Evolutionary conservation across 2,797 vertebrate genomes (phyloP), one percentile per base, ranked within the genome.

Genomic region (Macroramphosus scolopax): DNA sequence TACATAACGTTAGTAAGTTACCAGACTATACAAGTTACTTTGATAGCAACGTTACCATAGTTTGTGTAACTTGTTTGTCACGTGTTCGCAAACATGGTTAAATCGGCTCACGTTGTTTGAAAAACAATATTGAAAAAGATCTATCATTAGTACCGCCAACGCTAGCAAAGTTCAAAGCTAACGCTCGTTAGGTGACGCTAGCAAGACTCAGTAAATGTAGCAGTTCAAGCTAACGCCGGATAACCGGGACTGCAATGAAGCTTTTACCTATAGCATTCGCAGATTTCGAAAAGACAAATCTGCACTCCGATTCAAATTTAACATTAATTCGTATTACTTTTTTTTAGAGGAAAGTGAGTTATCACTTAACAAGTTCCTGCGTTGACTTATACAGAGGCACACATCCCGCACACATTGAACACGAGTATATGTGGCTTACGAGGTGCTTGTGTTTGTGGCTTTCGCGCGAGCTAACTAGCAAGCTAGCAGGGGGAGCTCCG

Each of bases 391-490:
- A 63, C 16, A 54, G 8, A 36, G 25, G 2, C 37, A 11, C 15
- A 64, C 65, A 72, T n/a, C 48, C 17, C 8, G 13, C 16, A 6
- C 3, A 26, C 38, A 40, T 65, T 16, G 35, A 56, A 63, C 59
- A 17, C 12, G 2, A 20, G 29, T 42, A 17, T 54, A n/a, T 45
- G 34, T 18, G 6, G 20, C 20, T 18, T 65, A 35, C 50, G 30
- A 51, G 50, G 38, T 37, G 51, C 45, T 47, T 43, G 31, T 53
- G 53, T 80, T 55, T 67, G 69, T 45, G 54, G 47, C 64, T 78
- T 82, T 63, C 49, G 72, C 68, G 72, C 62, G 67, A 72, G 69
- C 52, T 60, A 75, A 66, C 62, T 80, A 78, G 40, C 57, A 30
- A 68, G 75, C 63, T 82, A 75, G 75, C 71, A 52, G 5, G 2